These are phyloP conservation scores for Harpagus bidentatus DNA, from an alignment of 2,113 vertebrate genomes.

Conservation along the genomic window DNA sequence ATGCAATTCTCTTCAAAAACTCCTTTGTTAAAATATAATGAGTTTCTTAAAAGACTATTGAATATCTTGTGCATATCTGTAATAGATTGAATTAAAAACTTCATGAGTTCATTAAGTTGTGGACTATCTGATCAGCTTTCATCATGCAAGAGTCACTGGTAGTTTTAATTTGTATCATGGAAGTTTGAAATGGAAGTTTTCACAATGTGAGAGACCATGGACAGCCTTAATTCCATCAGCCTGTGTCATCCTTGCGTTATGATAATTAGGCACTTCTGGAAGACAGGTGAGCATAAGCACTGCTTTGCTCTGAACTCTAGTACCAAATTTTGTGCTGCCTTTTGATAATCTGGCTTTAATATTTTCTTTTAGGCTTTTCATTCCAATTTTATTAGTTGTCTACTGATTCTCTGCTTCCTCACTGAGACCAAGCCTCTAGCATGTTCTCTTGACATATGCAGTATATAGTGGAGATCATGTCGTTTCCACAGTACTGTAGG, in stretches of 20 bases:
- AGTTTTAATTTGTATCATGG: not conserved
- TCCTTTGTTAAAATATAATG: not conserved
- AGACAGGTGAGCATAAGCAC: not conserved
- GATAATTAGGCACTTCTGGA: not conserved
- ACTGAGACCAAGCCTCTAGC: not conserved
- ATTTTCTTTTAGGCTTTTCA: not conserved
- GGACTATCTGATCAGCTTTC: not conserved
- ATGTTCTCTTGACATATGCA: not conserved
- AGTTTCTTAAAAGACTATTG: not conserved
- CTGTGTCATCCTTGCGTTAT: not conserved
- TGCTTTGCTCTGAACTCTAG: not conserved
- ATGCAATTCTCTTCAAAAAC: not conserved
- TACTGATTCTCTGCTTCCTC: not conserved
- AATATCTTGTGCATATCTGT: not conserved
- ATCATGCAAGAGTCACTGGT: not conserved
- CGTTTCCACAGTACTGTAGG: not conserved
- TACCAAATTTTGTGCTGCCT: not conserved
- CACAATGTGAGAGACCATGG: accelerated
- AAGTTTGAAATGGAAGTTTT: not conserved
- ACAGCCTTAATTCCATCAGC: not conserved
- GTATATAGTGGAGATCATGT: not conserved
- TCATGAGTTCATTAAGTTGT: not conserved
- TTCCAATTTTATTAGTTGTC: not conserved
- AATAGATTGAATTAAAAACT: not conserved
- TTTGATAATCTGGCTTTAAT: not conserved